Evolutionary conservation across 2,797 vertebrate species (phyloP), one percentile per base, ranked within the genome.

Genomic region (Euthynnus affinis): DNA sequence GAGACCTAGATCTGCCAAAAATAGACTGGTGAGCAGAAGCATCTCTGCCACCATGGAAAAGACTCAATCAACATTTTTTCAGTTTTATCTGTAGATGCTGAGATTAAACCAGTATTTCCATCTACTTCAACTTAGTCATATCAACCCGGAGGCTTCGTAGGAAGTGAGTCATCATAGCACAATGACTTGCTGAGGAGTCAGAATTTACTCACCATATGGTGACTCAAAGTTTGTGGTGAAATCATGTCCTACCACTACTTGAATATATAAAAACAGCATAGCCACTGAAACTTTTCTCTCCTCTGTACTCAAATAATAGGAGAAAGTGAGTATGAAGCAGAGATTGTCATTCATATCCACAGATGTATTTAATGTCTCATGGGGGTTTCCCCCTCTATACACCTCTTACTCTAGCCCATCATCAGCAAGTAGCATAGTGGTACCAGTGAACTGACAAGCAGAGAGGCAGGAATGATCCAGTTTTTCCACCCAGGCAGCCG

Each of bases 401-500:
- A 23, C 62, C 60, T 75, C 52, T 63, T 44, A 58, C 69, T 71
- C 25, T 9, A 34, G 6, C 57, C 71, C 67, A 62, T 86, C 76
- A 76, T 82, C 85, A 79, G 62, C 77, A 74, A 80, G 80, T 42
- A 67, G 72, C 40, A 62, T 27, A 74, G 67, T 69, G 70, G 71
- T 82, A 80, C 72, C 68, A 67, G 77, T 81, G 67, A 69, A 61
- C 52, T 29, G 82, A 81, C 90, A 59, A 89, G 72, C 66, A 80
- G 32, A 69, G 66, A 84, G 80, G 75, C 85, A 88, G 69, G 79
- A 87, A 69, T n/a, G 84, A 90, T 90, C 84, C 88, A 62, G 88
- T 87, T 91, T 83, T 89, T 82, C 86, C 73, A 76, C 86, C 85
- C 84, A 78, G 86, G 85, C 89, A 84, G 85, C 76, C 74, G 49